Conservation (phyloP, 2,888 invertebrate species). For the Portevinia maculata region DNA sequence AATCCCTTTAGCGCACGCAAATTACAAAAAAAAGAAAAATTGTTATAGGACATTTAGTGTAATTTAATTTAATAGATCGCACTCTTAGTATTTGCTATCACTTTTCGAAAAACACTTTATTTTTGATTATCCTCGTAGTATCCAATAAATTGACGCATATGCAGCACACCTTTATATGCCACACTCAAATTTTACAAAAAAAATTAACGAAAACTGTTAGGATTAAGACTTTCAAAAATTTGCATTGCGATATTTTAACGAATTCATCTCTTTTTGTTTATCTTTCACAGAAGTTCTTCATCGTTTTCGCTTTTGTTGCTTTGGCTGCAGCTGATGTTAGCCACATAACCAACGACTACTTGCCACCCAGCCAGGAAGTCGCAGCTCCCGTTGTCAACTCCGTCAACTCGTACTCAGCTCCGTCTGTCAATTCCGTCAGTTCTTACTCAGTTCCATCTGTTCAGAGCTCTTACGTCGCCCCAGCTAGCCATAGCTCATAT, state of each 20-base stretch:
- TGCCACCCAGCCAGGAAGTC: constrained; percentile 77
- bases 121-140: too few species aligned
- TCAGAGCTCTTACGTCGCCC: not conserved
- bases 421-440: constrained; percentile 40
- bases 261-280: constrained; percentile 20
- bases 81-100: too few species aligned
- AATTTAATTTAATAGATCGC: too few species aligned
- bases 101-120: too few species aligned
- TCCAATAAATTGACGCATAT: too few species aligned
- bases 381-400: not conserved
- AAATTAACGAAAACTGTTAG: not conserved
- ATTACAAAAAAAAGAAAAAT: too few species aligned
- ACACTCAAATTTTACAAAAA: not conserved
- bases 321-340: constrained; percentile 81
- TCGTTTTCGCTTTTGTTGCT: constrained; percentile 79
- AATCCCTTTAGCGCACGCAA: too few species aligned
- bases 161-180: too few species aligned
- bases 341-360: constrained; percentile 78
- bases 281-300: constrained; percentile 79
- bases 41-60: too few species aligned
- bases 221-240: not conserved
- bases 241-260: constrained; percentile 2
- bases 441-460: not conserved
- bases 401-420: not conserved
- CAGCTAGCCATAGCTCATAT: constrained; percentile 42